Evolutionary conservation across 2,888 invertebrate genomes (phyloP).

Genomic region (Loripinus fragilis): DNA sequence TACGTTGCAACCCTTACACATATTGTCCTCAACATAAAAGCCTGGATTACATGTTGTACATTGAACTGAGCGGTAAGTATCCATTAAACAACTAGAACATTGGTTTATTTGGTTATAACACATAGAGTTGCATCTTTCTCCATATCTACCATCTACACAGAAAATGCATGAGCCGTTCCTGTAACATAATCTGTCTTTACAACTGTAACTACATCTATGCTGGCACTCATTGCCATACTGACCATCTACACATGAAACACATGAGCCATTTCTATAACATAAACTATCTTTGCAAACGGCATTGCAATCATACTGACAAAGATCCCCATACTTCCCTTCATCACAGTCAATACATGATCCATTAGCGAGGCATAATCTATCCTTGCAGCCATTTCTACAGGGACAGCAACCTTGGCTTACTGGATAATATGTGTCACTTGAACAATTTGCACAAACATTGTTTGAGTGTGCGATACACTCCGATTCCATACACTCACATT

Average conservation of each 20-base stretch:
- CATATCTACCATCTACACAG: background rate
- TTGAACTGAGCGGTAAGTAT: background rate
- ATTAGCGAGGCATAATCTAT: background rate
- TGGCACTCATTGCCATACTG: background rate
- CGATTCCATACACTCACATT: background rate
- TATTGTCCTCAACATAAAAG: background rate
- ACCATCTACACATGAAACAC: background rate
- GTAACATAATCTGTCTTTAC: background rate
- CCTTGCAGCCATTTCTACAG: background rate
- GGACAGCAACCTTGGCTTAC: background rate
- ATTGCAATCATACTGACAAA: background rate
- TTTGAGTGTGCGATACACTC: background rate
- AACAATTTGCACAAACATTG: background rate
- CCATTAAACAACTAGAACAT: background rate
- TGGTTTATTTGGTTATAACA: background rate
- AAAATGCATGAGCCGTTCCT: background rate
- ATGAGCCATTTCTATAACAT: background rate
- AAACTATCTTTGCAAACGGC: background rate
- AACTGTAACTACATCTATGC: background rate
- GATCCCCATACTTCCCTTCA: background rate
- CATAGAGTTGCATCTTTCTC: background rate
- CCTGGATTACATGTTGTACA: background rate
- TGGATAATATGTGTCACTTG: background rate
- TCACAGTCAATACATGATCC: background rate
- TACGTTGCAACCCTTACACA: background rate